phyloP scores from a whole-genome alignment of 2,113 vertebrate genomes.

The Engraulis encrasicolus region DNA sequence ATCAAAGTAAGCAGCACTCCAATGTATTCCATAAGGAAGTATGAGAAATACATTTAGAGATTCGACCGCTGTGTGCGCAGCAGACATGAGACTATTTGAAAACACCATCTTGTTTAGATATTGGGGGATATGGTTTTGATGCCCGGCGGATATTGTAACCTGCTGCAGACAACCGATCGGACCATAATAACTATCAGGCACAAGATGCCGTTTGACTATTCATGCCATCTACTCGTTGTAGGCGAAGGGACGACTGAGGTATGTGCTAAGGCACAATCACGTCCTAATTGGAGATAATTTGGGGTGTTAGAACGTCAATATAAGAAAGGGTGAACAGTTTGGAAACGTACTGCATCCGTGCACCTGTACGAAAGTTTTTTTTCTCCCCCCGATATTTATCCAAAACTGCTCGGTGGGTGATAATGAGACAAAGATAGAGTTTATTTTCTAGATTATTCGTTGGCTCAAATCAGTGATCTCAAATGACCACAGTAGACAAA shows the following conservation, averaged over 20 bases:
- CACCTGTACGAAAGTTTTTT: constrained; percentile 8
- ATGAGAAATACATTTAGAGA: background rate
- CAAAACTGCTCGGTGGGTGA: background rate
- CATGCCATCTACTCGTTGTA: background rate
- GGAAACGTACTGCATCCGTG: background rate
- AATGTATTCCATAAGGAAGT: background rate
- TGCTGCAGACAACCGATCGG: background rate
- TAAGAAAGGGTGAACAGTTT: background rate
- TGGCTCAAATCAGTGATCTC: background rate
- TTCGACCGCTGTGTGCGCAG: background rate
- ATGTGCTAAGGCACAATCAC: background rate
- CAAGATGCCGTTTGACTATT: background rate
- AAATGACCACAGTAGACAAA: background rate
- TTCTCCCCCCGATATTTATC: constrained; percentile 1
- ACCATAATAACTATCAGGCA: background rate
- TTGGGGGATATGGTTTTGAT: background rate
- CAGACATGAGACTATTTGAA: background rate
- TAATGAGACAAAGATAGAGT: background rate
- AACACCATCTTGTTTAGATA: background rate
- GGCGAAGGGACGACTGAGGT: background rate
- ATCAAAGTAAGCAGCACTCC: background rate
- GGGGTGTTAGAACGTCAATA: background rate
- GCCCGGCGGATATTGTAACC: background rate
- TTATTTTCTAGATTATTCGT: background rate
- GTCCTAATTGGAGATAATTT: background rate